Base-by-base conservation (phyloP, 2,797 vertebrate species). In the Melanotaenia maccullochi region DNA sequence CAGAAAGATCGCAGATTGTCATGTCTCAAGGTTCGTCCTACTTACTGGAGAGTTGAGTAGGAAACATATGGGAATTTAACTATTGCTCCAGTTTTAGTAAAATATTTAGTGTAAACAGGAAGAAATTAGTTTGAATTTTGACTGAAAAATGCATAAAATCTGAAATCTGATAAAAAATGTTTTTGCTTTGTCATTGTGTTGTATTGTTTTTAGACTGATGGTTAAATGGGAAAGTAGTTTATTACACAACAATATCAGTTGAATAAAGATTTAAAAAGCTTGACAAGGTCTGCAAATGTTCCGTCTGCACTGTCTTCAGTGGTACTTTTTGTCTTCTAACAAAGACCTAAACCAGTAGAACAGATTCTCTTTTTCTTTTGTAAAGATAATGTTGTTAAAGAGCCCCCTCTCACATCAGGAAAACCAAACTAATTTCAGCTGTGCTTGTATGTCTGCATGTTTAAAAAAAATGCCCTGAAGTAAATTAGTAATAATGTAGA, bases 371-470 rank as follows among this genome's bases (percentile, higher is more conserved):
- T 36, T n/a, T 56, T 18, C 40, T 18, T 42, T 42, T 42, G 36
- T 3, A 38, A 38, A 13, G 1, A 47, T 59, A 42, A 65, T 76
- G 52, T 7, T 33, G 33, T 38, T 52, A 70, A 81, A 59, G 14
- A 38, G 25, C 35, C 68, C 24, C 52, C 18, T 76, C 63, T 75
- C 61, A 54, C 61, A 72, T 73, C 68, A 81, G 56, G 24, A 58
- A 55, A 52, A 49, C 51, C 74, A 75, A 72, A 60, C 58, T 44
- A 55, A 24, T 57, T 67, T 70, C 28, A 30, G 4, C 28, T 30
- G 28, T 30, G 28, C 28, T 30, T 30, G 28, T 30, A 30, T 30
- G 4, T 30, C 28, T 30, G 28, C 28, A 4, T 30, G 4, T 30
- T 30, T 30, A 30, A 30, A 30, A 30, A 25, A 58, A 65, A 11